Conservation (phyloP, 2,888 invertebrate genomes). For the Epinotia demarniana region DNA sequence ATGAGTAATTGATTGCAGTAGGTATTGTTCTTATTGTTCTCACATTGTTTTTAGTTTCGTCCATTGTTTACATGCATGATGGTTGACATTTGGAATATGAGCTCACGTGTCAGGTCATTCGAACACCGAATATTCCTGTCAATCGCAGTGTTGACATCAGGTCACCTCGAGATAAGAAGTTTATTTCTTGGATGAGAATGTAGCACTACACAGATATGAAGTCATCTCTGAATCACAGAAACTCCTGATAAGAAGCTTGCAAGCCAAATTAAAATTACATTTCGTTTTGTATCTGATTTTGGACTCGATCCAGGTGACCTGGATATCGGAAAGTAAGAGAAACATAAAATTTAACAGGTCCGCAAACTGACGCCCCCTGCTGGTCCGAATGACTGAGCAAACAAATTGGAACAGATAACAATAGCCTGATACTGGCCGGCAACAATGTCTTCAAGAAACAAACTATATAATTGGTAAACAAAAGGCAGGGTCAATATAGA, state of each 20-base stretch:
- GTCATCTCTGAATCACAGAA: constrained; percentile 35
- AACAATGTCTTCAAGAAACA: neutral
- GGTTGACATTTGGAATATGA: constrained; percentile 11
- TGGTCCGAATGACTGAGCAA: constrained; percentile 42
- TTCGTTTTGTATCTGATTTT: constrained; percentile 59
- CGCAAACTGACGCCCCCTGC: constrained; percentile 52
- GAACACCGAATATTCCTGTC: neutral
- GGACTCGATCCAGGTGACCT: constrained; percentile 79
- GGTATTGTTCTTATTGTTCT: constrained; percentile 36
- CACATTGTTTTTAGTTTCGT: constrained; percentile 27
- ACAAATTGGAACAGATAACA: constrained; percentile 38
- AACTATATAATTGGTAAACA: neutral
- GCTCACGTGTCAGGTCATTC: neutral
- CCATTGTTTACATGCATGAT: constrained; percentile 36
- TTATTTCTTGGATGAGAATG: constrained; percentile 13
- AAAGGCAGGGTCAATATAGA: neutral
- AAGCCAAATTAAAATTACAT: constrained; percentile 59
- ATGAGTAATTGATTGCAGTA: constrained; percentile 28
- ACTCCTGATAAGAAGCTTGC: constrained; percentile 49
- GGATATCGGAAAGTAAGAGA: constrained; percentile 65
- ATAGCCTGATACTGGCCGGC: neutral
- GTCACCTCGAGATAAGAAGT: constrained; percentile 20
- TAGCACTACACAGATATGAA: neutral
- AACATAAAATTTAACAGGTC: constrained; percentile 65
- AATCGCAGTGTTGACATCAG: neutral